These are phyloP conservation scores for Palythoa grandis DNA, from an alignment of 92 coral and sea anemone species.

Conservation along the genomic window DNA sequence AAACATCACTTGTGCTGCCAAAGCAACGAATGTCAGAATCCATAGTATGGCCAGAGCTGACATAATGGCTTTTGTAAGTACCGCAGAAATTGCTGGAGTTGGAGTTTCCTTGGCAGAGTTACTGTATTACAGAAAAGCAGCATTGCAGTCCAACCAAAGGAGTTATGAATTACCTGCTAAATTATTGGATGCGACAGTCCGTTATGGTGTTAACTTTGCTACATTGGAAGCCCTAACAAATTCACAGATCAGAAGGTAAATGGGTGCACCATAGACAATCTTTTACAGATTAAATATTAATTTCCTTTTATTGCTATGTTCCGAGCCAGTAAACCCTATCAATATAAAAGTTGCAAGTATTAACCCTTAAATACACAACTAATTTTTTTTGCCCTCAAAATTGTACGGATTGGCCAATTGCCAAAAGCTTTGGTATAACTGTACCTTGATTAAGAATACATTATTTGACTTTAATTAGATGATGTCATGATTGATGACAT, in stretches of 20 bases:
- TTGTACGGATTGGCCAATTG: no score
- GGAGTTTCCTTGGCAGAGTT: conserved; percentile 27
- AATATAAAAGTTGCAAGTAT: neutral
- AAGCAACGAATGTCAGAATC: conserved; percentile 17
- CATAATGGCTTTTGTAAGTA: conserved; percentile 14
- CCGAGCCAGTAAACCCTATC: neutral
- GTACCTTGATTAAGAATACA: no score
- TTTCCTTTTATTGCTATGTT: conserved; percentile 14
- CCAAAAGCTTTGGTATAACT: no score
- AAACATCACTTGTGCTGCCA: conserved; percentile 28
- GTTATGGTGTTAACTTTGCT: conserved; percentile 24
- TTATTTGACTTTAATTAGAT: no score
- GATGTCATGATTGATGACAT: no score
- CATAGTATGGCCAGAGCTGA: conserved; percentile 7
- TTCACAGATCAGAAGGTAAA: conserved; percentile 12
- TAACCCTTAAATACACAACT: neutral
- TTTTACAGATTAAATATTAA: neutral
- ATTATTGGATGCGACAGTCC: conserved; percentile 20
- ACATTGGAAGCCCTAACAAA: conserved; percentile 4
- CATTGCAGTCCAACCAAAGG: conserved; percentile 5
- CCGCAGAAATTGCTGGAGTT: conserved; percentile 16
- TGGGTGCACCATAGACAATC: neutral
- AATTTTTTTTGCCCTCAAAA: neutral
- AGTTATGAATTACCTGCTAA: neutral
- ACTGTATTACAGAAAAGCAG: conserved; percentile 26